Base-by-base conservation (phyloP, 2,113 vertebrate genomes). In the Ochotona princeps region DNA sequence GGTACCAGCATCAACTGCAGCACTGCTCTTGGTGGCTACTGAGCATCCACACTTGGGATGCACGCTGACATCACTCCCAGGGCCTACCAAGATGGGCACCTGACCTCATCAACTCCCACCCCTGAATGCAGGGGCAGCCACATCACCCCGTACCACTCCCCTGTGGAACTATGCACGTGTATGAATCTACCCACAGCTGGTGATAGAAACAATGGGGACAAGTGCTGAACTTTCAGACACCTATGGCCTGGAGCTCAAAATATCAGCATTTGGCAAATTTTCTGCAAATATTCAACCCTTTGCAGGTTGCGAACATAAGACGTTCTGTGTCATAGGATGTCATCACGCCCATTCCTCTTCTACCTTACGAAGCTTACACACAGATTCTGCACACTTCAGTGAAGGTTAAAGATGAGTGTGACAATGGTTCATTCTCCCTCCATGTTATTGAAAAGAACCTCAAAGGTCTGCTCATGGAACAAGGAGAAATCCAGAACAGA, bases 351-450 rank as follows among this genome's bases (percentile, higher is more conserved):
- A 0, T 49, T 20, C 13, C 2, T 26, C 69, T 47, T 67, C 73
- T 49, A 17, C 38, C 67, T 87, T 60, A 67, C 79, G 51, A 65
- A 81, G 13, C 25, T 78, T 74, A 38, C 76, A 81, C 47, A 81
- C 5, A 87, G 66, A 84, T 72, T 81, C 82, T 47, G 35, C 35
- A 17, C 47, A 67, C 54, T 67, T 76, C 83, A 92, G 82, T 75
- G 49, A 90, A 63, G 15, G 38, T 83, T 54, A 57, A 84, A 57
- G 61, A 38, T 9, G 86, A 35, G 60, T 51, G 60, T 73, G 57
- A 17, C 12, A 26, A 35, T 67, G 28, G 35, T 51, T 76, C 32
- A 57, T 85, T 87, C 61, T 17, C 72, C 74, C 30, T 28, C 25
- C 73, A 54, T 54, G 81, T 95, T 72, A 74, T 25, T 66, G 20